Percentiles rank a stretch among this genome's conserved stretches.
Evolutionary conservation across 2,113 vertebrate species (phyloP).

Genomic region (Laticauda colubrina): DNA sequence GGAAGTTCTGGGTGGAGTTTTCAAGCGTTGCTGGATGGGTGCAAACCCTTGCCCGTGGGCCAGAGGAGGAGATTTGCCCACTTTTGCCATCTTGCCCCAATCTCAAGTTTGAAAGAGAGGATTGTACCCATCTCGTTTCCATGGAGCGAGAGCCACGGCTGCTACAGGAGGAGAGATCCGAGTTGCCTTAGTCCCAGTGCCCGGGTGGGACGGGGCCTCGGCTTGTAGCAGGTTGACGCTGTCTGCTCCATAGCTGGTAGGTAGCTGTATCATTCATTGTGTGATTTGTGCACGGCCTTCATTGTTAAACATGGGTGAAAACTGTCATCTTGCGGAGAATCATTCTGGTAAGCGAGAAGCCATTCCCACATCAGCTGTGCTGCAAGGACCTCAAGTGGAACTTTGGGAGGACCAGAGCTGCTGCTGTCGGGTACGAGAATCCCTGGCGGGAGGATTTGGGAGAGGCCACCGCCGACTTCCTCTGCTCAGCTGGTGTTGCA

Average conservation of each 20-base stretch:
- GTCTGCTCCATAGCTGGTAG: slow-evolving; percentile 10
- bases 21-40: neutral
- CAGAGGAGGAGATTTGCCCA: neutral
- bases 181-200: neutral
- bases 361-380: neutral
- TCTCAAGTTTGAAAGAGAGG: neutral
- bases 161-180: neutral
- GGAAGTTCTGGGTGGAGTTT: neutral
- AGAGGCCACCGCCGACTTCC: neutral
- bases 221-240: neutral
- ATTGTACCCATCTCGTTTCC: neutral
- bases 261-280: slow-evolving; percentile 23
- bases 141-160: neutral
- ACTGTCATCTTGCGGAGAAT: rapidly evolving
- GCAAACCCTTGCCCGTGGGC: neutral
- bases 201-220: neutral
- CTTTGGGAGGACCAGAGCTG: rapidly evolving
- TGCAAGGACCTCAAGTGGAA: neutral
- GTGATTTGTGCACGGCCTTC: slow-evolving; percentile 27
- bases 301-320: neutral
- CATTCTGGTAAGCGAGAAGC: slow-evolving; percentile 16
- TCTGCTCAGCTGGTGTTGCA: neutral
- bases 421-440: neutral
- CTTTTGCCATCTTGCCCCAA: neutral
- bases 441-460: slow-evolving; percentile 16